Conservation (phyloP, 2,797 vertebrate species). For the Staurois parvus region DNA sequence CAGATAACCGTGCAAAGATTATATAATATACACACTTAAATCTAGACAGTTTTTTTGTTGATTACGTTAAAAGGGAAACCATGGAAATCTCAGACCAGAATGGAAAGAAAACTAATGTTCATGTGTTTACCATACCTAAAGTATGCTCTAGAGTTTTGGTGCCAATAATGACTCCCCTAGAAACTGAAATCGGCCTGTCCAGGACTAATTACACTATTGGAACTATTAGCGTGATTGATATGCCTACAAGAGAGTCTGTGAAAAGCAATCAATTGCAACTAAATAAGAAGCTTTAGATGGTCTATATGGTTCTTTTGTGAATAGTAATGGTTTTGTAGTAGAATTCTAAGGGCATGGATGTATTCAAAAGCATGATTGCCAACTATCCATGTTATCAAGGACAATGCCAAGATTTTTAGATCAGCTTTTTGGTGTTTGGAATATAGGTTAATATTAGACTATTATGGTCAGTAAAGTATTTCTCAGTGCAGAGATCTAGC, state of each 20-base stretch:
- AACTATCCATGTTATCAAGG: not conserved
- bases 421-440: too few relatives aligned
- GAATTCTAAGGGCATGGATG: not conserved
- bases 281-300: not conserved
- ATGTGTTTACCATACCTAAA: not conserved
- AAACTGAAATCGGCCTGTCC: not conserved
- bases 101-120: not conserved
- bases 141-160: not conserved
- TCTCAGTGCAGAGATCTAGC: too few relatives aligned
- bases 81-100: too few relatives aligned
- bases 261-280: constrained; percentile 1
- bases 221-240: constrained; percentile 27
- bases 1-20: not conserved
- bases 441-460: too few relatives aligned
- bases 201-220: not conserved
- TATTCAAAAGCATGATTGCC: not conserved
- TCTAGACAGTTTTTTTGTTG: not conserved
- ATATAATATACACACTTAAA: not conserved
- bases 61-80: not conserved
- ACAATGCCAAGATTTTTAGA: too few relatives aligned
- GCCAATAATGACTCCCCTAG: constrained; percentile 2
- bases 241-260: not conserved
- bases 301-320: not conserved
- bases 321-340: too few relatives aligned
- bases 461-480: too few relatives aligned